A percentile compares a stretch with the other conserved stretches of the same genome.
Evolutionary conservation across 2,113 vertebrate species (phyloP).

Genomic region (Amphiprion ocellaris): DNA sequence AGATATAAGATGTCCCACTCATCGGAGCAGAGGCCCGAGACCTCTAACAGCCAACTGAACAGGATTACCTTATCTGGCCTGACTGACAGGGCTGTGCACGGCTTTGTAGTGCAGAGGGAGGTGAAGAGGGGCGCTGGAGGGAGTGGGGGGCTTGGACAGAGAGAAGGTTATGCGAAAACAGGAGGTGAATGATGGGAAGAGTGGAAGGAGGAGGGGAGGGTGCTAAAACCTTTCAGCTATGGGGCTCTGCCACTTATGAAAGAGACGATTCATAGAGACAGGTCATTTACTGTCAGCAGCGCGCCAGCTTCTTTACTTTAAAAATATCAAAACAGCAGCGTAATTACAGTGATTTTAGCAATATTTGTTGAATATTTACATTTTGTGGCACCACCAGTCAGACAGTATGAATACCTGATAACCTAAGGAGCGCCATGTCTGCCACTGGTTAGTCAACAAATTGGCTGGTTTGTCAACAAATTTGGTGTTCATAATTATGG

Average conservation of each 20-base stretch:
- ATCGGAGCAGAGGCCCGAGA: conserved; percentile 70
- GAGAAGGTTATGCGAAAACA: conserved; percentile 76
- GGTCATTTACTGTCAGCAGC: conserved; percentile 73
- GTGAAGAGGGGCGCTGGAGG: conserved; percentile 74
- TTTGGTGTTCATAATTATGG: too few species aligned
- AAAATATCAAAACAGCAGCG: conserved; percentile 20
- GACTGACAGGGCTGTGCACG: conserved; percentile 76
- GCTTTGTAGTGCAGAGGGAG: conserved; percentile 81
- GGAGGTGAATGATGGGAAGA: conserved; percentile 81
- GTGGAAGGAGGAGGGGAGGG: conserved; percentile 67
- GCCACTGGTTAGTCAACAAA: too few species aligned
- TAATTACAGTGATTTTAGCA: background rate
- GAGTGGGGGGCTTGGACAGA: conserved; percentile 68
- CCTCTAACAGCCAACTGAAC: conserved; percentile 76
- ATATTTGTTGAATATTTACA: too few species aligned
- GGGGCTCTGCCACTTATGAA: conserved; percentile 78
- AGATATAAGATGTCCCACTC: conserved; percentile 84
- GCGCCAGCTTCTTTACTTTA: conserved; percentile 4
- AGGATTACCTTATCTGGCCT: conserved; percentile 85
- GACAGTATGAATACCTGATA: too few species aligned
- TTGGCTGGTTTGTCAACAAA: too few species aligned
- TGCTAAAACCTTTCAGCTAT: conserved; percentile 68
- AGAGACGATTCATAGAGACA: conserved; percentile 81
- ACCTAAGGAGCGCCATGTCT: too few species aligned
- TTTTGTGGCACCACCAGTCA: too few species aligned